phyloP scores from a whole-genome alignment of 2,888 invertebrate species.

The Lacanobia oleracea region DNA sequence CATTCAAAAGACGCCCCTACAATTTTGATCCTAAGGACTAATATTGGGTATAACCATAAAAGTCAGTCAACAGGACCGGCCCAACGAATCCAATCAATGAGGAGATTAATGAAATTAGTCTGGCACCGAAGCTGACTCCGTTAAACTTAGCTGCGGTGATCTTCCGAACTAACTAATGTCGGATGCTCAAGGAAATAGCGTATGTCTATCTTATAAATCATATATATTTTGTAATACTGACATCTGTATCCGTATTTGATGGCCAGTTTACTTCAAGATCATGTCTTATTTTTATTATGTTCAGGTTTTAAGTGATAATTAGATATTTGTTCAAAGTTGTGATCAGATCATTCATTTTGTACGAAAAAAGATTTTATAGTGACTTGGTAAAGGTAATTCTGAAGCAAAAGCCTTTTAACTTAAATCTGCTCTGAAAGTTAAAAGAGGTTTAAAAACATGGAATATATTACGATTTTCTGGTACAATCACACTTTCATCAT shows the following conservation, averaged over 20 bases:
- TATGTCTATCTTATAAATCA: conserved; percentile 23
- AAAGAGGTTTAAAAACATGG: background rate
- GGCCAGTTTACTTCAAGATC: background rate
- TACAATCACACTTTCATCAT: background rate
- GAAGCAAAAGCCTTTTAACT: background rate
- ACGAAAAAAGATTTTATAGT: background rate
- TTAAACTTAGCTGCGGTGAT: conserved; percentile 70
- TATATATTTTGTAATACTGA: background rate
- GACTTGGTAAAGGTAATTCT: background rate
- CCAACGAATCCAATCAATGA: conserved; percentile 77
- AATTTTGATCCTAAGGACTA: conserved; percentile 51
- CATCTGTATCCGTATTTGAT: background rate
- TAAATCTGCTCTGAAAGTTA: background rate
- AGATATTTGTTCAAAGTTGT: background rate
- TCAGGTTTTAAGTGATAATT: background rate
- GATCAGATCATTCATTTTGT: background rate
- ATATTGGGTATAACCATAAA: conserved; percentile 55
- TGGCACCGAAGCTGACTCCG: conserved; percentile 67
- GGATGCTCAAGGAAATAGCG: conserved; percentile 33
- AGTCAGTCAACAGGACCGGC: conserved; percentile 58
- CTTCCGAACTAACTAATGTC: conserved; percentile 65
- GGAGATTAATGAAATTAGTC: conserved; percentile 82
- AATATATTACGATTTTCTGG: background rate
- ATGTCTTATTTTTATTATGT: background rate
- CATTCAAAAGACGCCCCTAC: conserved; percentile 51